These are phyloP conservation scores for Oncorhynchus nerka DNA, from an alignment of 2,113 vertebrate species.

Conservation along the genomic window DNA sequence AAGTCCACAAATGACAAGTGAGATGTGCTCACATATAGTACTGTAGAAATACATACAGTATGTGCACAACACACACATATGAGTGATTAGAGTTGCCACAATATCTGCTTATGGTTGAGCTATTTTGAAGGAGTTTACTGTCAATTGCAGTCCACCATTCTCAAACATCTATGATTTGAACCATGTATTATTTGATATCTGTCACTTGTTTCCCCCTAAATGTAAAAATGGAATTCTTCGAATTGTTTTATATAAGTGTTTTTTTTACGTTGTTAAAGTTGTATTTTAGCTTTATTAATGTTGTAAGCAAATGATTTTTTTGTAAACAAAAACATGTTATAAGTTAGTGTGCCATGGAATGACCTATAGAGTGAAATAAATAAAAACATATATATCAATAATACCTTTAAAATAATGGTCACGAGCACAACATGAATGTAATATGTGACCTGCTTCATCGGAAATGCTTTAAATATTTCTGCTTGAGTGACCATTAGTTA, in stretches of 20 bases:
- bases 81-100: constrained; percentile 19
- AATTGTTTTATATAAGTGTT: constrained; percentile 44
- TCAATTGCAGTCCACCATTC: neutral
- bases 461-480: constrained; percentile 61
- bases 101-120: constrained; percentile 24
- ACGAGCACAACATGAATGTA: constrained; percentile 74
- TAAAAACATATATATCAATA: constrained; percentile 48
- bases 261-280: constrained; percentile 40
- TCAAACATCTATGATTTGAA: neutral
- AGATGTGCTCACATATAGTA: constrained; percentile 1
- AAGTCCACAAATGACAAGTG: constrained; percentile 35
- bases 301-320: constrained; percentile 51
- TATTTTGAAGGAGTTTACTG: neutral
- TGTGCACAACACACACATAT: constrained; percentile 22
- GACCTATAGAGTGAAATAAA: constrained; percentile 46
- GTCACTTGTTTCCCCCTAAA: constrained; percentile 16
- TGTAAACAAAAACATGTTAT: constrained; percentile 32
- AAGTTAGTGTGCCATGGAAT: constrained; percentile 57
- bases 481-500: constrained; percentile 40
- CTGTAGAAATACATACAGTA: constrained; percentile 14
- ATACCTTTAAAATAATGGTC: constrained; percentile 67
- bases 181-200: neutral
- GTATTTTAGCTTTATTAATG: constrained; percentile 59
- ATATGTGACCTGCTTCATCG: constrained; percentile 55
- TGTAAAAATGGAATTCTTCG: constrained; percentile 23